Conservation (phyloP, 1,140 invertebrate species). For the Pachypsylla venusta region DNA sequence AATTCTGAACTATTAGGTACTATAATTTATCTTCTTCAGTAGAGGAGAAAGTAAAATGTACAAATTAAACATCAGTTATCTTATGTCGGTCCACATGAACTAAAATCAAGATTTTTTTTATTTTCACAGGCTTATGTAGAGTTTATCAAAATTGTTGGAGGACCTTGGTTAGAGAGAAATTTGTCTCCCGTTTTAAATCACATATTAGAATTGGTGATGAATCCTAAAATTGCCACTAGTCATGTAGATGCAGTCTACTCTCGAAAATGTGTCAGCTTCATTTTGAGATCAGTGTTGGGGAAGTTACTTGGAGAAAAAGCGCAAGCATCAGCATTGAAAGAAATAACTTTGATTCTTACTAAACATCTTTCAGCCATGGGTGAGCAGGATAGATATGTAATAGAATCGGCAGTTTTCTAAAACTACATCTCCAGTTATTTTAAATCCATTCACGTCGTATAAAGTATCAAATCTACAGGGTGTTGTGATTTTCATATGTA, state of each 20-base stretch:
- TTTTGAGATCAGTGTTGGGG: constrained; percentile 78
- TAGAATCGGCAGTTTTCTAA: no score
- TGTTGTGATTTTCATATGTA: no score
- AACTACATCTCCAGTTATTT: no score
- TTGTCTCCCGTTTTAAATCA: constrained; percentile 71
- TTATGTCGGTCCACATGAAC: no score
- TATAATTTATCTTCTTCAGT: no score
- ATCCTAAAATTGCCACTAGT: constrained; percentile 82
- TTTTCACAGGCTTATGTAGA: constrained; percentile 74
- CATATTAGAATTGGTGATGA: constrained; percentile 79
- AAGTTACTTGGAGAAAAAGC: constrained; percentile 92
- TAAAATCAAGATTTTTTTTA: no score
- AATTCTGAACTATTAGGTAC: no score
- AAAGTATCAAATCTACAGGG: no score
- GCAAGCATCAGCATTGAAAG: constrained; percentile 87
- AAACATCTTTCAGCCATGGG: constrained; percentile 89
- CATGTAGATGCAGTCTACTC: constrained; percentile 97
- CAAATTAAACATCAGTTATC: no score
- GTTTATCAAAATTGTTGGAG: constrained; percentile 83
- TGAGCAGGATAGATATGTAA: constrained; percentile 25
- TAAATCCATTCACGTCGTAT: no score
- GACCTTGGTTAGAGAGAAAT: constrained; percentile 87
- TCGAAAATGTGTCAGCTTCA: constrained; percentile 92
- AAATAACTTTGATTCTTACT: constrained; percentile 78
- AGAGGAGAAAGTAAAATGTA: no score